phyloP scores from a whole-genome alignment of 1,140 invertebrate species.

The Philaenus spumarius region DNA sequence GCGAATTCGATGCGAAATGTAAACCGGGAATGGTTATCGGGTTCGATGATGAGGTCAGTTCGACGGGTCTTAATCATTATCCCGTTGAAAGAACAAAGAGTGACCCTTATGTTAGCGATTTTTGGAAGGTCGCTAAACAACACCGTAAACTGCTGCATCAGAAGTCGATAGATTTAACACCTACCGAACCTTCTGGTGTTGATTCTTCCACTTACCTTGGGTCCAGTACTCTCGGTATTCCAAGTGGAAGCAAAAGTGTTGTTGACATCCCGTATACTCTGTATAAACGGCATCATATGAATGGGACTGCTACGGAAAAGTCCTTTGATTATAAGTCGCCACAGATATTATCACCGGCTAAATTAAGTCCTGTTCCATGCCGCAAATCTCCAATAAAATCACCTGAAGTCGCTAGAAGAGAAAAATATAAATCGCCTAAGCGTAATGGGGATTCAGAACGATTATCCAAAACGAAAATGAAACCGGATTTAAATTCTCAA shows the following conservation, averaged over 20 bases:
- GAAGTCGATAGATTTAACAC: conserved; percentile 76
- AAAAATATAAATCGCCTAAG: conserved; percentile 42
- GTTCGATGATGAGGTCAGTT: conserved; percentile 44
- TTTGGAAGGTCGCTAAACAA: conserved; percentile 27
- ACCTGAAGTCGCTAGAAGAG: conserved; percentile 41
- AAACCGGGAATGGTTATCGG: conserved; percentile 42
- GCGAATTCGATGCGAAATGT: conserved; percentile 45
- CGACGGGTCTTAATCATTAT: conserved; percentile 39
- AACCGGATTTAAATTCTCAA: conserved; percentile 39
- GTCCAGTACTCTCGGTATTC: conserved; percentile 9
- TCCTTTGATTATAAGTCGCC: conserved; percentile 23
- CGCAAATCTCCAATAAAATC: conserved; percentile 19
- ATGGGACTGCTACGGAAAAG: conserved; percentile 58
- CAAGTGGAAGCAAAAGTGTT: conserved; percentile 42
- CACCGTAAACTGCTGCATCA: conserved; percentile 61
- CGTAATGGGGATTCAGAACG: conserved; percentile 38
- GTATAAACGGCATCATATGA: conserved; percentile 75
- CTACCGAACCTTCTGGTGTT: conserved; percentile 48
- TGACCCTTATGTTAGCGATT: conserved; percentile 55
- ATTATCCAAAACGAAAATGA: conserved; percentile 45
- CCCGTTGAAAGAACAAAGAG: conserved; percentile 72
- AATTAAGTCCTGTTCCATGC: conserved; percentile 17
- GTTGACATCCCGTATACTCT: conserved; percentile 74
- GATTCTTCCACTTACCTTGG: conserved; percentile 10
- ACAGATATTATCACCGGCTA: conserved; percentile 2